Percentiles rank a stretch among this genome's conserved stretches.
Conservation (phyloP, 2,888 invertebrate species). For the Branchellion lobata region DNA sequence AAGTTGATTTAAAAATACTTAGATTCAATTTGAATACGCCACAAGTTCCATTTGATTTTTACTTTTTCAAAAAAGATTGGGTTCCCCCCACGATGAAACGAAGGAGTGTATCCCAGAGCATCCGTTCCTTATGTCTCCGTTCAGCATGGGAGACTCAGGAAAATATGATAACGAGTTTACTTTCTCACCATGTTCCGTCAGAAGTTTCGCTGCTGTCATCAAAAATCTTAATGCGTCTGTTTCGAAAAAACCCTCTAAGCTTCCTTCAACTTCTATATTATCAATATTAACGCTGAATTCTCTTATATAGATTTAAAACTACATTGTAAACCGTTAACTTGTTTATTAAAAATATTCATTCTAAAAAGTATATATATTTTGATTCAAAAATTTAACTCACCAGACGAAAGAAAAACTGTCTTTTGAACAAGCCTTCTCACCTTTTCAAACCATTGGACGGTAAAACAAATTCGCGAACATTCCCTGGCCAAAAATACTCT, state of each 20-base stretch:
- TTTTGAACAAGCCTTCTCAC: not conserved
- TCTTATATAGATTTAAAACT: no score
- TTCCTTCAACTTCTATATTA: no score
- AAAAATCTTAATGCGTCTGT: not conserved
- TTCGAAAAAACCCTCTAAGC: no score
- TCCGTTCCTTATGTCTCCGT: not conserved
- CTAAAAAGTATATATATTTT: no score
- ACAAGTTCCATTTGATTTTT: no score
- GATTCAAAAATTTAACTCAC: no score
- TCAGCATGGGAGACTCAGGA: not conserved
- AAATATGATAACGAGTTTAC: not conserved
- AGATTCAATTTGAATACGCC: no score
- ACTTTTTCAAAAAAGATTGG: not conserved
- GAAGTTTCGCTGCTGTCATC: not conserved
- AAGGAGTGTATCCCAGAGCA: not conserved
- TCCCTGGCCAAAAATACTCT: not conserved
- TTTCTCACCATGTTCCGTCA: not conserved
- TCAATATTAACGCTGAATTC: no score
- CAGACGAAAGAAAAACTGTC: not conserved
- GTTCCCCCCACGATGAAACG: not conserved
- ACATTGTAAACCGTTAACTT: no score
- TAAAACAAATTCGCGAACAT: not conserved
- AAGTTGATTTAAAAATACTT: no score
- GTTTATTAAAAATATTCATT: no score
- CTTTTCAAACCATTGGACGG: not conserved